Percentiles rank a stretch among this genome's conserved stretches.
Evolutionary conservation across 1,140 invertebrate genomes (phyloP).

Genomic region (Hycleus phaleratus): DNA sequence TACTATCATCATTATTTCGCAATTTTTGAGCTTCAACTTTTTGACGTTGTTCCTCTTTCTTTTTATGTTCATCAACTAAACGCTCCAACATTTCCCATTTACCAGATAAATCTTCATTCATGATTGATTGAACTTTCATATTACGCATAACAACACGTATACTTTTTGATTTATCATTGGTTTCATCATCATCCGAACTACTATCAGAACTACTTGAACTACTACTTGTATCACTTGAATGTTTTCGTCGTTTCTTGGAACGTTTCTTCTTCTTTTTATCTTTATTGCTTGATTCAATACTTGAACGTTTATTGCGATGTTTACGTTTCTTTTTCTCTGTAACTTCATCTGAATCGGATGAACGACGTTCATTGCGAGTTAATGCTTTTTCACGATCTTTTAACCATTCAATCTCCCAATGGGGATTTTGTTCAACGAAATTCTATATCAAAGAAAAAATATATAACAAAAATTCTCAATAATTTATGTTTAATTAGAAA

Average conservation of each 20-base stretch:
- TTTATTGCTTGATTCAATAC: constrained; percentile 14
- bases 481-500: not conserved
- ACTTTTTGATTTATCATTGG: constrained; percentile 49
- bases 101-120: constrained; percentile 43
- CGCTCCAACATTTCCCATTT: constrained; percentile 37
- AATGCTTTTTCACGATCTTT: constrained; percentile 65
- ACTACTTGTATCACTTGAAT: constrained; percentile 32
- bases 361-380: constrained; percentile 23
- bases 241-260: constrained; percentile 39
- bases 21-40: constrained; percentile 13
- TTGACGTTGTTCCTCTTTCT: constrained; percentile 29
- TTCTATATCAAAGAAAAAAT: constrained; percentile 45
- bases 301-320: constrained; percentile 24
- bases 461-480: too few species aligned
- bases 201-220: constrained; percentile 46
- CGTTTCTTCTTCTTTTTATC: constrained; percentile 39
- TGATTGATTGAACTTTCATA: constrained; percentile 45
- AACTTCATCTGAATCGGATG: constrained; percentile 23
- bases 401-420: constrained; percentile 79
- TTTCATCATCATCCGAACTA: constrained; percentile 43
- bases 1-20: too few species aligned
- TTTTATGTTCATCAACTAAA: constrained; percentile 43
- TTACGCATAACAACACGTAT: constrained; percentile 63
- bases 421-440: constrained; percentile 71
- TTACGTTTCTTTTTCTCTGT: constrained; percentile 25